Evolutionary conservation across 2,113 vertebrate genomes (phyloP).

Genomic region (Lynx canadensis): DNA sequence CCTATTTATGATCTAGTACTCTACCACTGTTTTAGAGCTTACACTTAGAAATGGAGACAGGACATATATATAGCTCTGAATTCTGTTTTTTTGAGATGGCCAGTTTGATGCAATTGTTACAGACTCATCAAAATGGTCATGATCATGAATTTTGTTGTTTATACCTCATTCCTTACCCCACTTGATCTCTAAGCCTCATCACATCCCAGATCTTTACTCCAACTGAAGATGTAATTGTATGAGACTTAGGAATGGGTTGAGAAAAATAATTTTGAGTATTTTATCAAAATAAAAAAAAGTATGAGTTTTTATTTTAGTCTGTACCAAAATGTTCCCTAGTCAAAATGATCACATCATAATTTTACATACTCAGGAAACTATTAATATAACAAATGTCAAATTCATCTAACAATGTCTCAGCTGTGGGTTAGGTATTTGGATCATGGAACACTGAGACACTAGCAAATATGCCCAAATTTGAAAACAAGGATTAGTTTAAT

Average conservation of each 20-base stretch:
- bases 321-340: not conserved
- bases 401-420: not conserved
- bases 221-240: not conserved
- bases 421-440: conserved; percentile 1
- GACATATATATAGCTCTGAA: not conserved
- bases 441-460: not conserved
- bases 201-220: not conserved
- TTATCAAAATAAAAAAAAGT: not conserved
- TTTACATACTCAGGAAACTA: not conserved
- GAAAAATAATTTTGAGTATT: not conserved
- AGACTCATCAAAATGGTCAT: not conserved
- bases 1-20: not conserved
- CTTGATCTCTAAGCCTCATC: not conserved
- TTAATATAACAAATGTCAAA: not conserved
- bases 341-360: conserved; percentile 1
- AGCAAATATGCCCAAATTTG: not conserved
- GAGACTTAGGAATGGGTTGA: not conserved
- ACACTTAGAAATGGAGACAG: not conserved
- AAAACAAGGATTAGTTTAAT: not conserved
- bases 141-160: not conserved
- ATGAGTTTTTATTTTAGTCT: not conserved
- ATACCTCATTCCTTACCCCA: not conserved
- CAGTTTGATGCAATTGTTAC: not conserved
- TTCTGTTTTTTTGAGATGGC: not conserved
- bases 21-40: not conserved